A percentile compares a stretch with the other conserved stretches of the same genome.
These are phyloP conservation scores for Crotalus helleri DNA, from an alignment of 2,113 vertebrate species.

Conservation along the genomic window DNA sequence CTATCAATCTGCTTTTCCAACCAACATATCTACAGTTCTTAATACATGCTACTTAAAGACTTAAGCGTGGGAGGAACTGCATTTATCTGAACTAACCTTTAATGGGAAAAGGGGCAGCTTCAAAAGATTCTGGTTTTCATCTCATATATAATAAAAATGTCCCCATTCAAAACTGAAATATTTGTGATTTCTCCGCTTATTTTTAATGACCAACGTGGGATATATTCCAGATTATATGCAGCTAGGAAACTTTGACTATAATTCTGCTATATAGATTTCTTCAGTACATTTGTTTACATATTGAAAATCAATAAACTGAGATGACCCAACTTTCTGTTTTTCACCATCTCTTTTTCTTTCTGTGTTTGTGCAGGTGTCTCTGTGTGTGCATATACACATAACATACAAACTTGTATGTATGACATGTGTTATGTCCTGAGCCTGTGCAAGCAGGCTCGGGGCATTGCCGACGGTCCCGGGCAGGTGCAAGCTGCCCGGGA, in stretches of 20 bases:
- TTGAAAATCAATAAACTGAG: background rate
- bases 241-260: rapidly evolving
- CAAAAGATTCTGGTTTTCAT: constrained; percentile 60
- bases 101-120: constrained; percentile 45
- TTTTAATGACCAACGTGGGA: constrained; percentile 24
- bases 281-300: background rate
- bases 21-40: constrained; percentile 36
- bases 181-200: constrained; percentile 14
- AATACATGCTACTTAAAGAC: constrained; percentile 38
- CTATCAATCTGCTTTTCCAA: constrained; percentile 50
- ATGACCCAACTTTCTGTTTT: background rate
- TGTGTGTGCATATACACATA: background rate
- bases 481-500: no score
- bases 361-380: background rate
- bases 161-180: constrained; percentile 6
- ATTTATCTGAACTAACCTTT: constrained; percentile 55
- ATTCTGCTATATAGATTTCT: background rate
- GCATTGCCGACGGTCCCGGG: no score
- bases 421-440: no score
- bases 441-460: no score
- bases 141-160: constrained; percentile 40
- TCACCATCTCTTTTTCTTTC: background rate
- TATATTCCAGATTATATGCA: constrained; percentile 36
- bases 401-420: background rate
- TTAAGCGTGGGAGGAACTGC: constrained; percentile 34